Evolutionary conservation across 2,797 vertebrate species (phyloP), one percentile per base, ranked within the genome.

Genomic region (Ceryle rudis): DNA sequence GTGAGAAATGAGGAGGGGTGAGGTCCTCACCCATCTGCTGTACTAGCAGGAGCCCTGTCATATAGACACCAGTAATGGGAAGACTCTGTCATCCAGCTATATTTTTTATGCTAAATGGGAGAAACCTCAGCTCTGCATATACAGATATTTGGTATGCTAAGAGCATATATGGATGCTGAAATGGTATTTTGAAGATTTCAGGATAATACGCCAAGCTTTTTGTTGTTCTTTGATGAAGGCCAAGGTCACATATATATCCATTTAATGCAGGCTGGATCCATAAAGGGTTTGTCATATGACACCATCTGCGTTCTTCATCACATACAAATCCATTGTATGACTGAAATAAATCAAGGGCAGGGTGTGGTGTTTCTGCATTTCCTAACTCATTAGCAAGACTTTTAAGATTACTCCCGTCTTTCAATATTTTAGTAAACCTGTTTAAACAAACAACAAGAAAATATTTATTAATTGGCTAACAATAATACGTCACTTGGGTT

Each of bases 341-440:
- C 35, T 46, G 82, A 83, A 94, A 69, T 80, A 82, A 93, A 95
- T 90, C 71, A 75, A 81, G 70, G 18, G 25, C 62, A 93, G 95
- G 93, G 93, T 46, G 93, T 95, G 95, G 93, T 39, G 83, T 42
- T 86, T 95, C 64, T 95, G 86, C 71, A 41, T 93, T 96, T 95
- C 92, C 91, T 81, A 86, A 89, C 73, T 95, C 58, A 46, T 95
- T 62, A 90, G 62, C 78, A 19, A 86, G 60, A 46, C 51, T n/a
- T 80, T 79, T 17, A 52, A 58, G 35, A 74, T 58, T 37, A 39
- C 11, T 77, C 42, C 73, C 58, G 57, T 23, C 69, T 61, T 65
- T 28, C 37, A 41, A 37, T 14, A 78, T 42, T 22, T 2, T 12
- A 28, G 67, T 25, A 64, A 93, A 86, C 47, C 35, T 49, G 31